A percentile compares a stretch with the other conserved stretches of the same genome.
phyloP scores from a whole-genome alignment of 2,113 vertebrate genomes.

The Rhea pennata region DNA sequence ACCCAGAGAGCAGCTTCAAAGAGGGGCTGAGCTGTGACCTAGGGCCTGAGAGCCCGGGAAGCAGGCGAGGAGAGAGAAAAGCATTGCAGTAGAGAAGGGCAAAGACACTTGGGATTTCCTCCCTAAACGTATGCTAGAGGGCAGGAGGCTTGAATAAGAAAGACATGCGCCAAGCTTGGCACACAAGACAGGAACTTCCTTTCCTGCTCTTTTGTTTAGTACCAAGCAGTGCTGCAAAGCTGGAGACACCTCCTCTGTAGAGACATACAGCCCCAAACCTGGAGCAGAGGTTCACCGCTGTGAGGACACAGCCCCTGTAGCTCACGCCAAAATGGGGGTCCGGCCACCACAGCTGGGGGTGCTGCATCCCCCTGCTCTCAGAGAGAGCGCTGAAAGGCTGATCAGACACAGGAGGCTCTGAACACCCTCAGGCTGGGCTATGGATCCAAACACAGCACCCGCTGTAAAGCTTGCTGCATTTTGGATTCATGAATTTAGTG shows the following conservation, averaged over 20 bases:
- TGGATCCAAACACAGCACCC: background rate
- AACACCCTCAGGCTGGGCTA: background rate
- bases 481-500: background rate
- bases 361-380: background rate
- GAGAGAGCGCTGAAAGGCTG: background rate
- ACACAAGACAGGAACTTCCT: background rate
- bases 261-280: background rate
- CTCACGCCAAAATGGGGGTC: background rate
- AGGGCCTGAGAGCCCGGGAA: background rate
- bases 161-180: background rate
- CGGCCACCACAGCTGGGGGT: accelerated
- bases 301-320: accelerated
- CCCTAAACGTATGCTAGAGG: background rate
- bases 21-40: background rate
- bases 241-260: background rate
- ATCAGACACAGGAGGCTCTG: background rate
- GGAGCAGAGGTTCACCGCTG: background rate
- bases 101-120: conserved; percentile 20
- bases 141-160: conserved; percentile 6
- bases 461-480: background rate
- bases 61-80: background rate
- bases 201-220: background rate
- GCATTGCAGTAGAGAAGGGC: background rate
- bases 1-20: background rate
- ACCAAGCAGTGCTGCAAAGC: background rate